phyloP scores from a whole-genome alignment of 2,113 vertebrate genomes.

The Scopus umbretta region DNA sequence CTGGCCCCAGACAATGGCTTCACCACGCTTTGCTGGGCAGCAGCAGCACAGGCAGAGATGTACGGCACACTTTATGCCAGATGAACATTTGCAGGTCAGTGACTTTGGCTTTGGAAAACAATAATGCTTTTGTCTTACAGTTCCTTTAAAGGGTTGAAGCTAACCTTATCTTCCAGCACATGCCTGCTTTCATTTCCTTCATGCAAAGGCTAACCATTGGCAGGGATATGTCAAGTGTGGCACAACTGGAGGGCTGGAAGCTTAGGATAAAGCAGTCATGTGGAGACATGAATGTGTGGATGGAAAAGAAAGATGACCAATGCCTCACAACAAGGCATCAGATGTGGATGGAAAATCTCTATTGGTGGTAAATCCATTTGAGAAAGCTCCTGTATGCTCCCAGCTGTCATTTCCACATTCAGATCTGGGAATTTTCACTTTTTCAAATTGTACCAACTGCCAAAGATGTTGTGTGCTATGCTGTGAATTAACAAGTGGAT shows the following conservation, averaged over 20 bases:
- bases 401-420: not conserved
- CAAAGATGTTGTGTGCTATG: not conserved
- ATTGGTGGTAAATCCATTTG: not conserved
- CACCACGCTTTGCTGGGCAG: not conserved
- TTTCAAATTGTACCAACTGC: not conserved
- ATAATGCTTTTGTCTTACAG: not conserved
- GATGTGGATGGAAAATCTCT: not conserved
- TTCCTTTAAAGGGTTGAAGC: not conserved
- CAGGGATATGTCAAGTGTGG: not conserved
- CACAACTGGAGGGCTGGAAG: not conserved
- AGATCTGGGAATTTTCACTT: not conserved
- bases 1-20: not conserved
- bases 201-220: not conserved
- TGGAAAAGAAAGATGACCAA: not conserved
- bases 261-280: not conserved
- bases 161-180: not conserved
- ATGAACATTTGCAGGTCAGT: not conserved
- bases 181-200: not conserved
- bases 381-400: not conserved
- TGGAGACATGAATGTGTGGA: not conserved
- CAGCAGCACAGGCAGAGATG: not conserved
- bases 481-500: not conserved
- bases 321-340: not conserved
- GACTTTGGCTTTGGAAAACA: not conserved
- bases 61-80: not conserved